These are phyloP conservation scores for Tortricodes alternella DNA, from an alignment of 2,888 invertebrate genomes.

Conservation along the genomic window DNA sequence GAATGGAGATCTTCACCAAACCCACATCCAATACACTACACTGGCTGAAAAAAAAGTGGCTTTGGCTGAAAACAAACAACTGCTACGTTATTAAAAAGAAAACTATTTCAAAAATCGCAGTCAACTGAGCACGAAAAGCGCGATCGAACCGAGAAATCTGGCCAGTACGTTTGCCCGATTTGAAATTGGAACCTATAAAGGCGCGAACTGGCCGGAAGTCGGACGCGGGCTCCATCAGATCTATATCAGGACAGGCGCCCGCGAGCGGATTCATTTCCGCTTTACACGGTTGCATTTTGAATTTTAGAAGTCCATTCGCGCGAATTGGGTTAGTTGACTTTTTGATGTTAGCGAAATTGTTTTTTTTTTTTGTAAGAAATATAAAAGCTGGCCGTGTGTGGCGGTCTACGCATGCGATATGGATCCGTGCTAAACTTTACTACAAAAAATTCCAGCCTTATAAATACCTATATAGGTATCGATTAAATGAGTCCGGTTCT, in stretches of 20 bases:
- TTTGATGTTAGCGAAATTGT: slow-evolving; percentile 19
- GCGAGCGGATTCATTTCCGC: slow-evolving; percentile 79
- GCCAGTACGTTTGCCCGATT: slow-evolving; percentile 43
- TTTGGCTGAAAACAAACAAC: background rate
- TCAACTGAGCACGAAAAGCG: slow-evolving; percentile 17
- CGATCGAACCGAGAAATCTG: slow-evolving; percentile 14
- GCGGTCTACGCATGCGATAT: too few species aligned
- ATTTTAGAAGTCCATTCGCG: slow-evolving; percentile 66
- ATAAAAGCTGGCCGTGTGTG: too few species aligned
- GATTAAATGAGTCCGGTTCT: too few species aligned
- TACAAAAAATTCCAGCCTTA: too few species aligned
- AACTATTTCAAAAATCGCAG: slow-evolving; percentile 24
- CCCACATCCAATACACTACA: background rate
- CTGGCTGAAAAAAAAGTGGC: background rate
- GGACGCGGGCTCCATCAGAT: slow-evolving; percentile 76
- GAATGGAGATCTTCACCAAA: too few species aligned
- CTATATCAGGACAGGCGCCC: slow-evolving; percentile 73
- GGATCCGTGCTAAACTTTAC: too few species aligned
- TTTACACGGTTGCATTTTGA: slow-evolving; percentile 72
- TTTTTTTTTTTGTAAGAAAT: too few species aligned
- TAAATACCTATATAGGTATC: too few species aligned
- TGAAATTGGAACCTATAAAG: slow-evolving; percentile 77
- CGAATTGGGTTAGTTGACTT: slow-evolving; percentile 51
- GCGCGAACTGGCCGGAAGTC: slow-evolving; percentile 76
- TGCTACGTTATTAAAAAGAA: slow-evolving; percentile 2